Evolutionary conservation across 1,140 invertebrate species (phyloP), one percentile per base, ranked within the genome.

Genomic region (Leptopilina boulardi): DNA sequence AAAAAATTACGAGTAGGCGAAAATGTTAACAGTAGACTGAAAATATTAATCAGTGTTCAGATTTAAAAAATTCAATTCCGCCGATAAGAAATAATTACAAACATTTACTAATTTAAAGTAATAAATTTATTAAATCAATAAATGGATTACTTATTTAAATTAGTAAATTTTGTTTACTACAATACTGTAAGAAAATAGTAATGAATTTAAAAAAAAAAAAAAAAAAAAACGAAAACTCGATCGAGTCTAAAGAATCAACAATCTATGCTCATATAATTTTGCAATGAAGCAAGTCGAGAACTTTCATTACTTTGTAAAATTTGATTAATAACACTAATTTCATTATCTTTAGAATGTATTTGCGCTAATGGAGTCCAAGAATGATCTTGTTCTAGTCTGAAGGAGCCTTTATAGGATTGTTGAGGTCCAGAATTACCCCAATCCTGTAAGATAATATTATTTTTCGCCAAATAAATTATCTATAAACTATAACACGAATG

Each of bases 381-480:
- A 75, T 92, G 90, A 88, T 96, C 95, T 56, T 91, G 87, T 85
- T 96, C 94, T 26, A 96, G 87, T 85, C 93, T 92, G 82, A 92
- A 96, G 42, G 93, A 93, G 23, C 94, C 95, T 66, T 94, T 88
- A 83, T 92, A 94, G 30, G 88, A 87, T 81, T 95, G 94, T n/a
- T 93, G 91, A 1, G 88, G 87, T 15, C 84, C 74, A 19, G 88
- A 91, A 87, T 90, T 80, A 51, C 92, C 93, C 94, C 95, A 95
- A 86, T 95, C 94, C 94, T 95, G 79, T 21, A 89, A 86, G 70
- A 78, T 66, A 71, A 26, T 8, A 75, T 70, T 73, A 77, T 54
- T 75, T 26, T 34, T 74, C 54, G 74, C 74, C 73, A 77, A 38
- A 77, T 78, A 70, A 21, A 51, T 42, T 15, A 70, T 5, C 10